Conservation (phyloP, 2,888 invertebrate genomes). For the Drosophila cracens region DNA sequence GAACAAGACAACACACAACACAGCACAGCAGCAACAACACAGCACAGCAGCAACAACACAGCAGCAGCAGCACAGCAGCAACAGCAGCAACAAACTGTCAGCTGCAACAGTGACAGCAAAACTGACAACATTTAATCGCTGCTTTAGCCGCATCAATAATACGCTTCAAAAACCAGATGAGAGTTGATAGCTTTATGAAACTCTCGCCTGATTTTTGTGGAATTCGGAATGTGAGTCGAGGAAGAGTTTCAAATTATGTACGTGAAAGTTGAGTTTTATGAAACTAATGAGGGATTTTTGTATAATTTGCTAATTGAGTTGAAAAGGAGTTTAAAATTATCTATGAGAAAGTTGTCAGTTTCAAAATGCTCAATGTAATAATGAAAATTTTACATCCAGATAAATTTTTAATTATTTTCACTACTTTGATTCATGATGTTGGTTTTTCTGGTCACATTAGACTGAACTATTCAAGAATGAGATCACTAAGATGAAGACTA, state of each 20-base stretch:
- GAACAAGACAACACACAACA: slow-evolving; percentile 71
- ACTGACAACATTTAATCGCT: slow-evolving; percentile 8
- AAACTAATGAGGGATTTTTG: neutral
- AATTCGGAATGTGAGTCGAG: neutral
- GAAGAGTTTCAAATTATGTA: fast-evolving
- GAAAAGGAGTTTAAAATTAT: neutral
- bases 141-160: slow-evolving; percentile 31
- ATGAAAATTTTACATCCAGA: neutral
- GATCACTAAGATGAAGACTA: neutral
- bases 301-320: neutral
- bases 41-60: neutral
- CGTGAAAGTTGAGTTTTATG: neutral
- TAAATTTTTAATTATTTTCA: neutral
- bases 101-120: slow-evolving; percentile 24
- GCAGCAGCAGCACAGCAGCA: slow-evolving; percentile 18
- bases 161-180: slow-evolving; percentile 27
- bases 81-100: slow-evolving; percentile 21
- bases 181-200: neutral
- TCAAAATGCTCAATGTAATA: neutral
- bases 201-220: slow-evolving; percentile 1
- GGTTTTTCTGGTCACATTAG: neutral
- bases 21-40: slow-evolving; percentile 22
- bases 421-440: fast-evolving
- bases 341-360: neutral
- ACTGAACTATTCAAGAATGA: neutral